phyloP scores from a whole-genome alignment of 2,113 vertebrate genomes.

The Chaetops frenatus region DNA sequence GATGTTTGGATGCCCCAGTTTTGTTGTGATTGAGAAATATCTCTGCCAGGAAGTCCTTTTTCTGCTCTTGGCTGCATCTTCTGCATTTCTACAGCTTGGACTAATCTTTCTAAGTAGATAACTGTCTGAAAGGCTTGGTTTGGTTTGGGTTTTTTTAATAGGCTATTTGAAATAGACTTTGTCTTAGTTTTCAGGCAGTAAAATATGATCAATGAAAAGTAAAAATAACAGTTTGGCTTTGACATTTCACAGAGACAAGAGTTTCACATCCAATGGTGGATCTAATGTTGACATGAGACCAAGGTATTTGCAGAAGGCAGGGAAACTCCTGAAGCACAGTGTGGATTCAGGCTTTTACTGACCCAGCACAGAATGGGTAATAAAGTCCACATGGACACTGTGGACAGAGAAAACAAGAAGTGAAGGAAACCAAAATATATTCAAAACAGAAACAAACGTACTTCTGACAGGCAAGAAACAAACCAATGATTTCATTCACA shows the following conservation, averaged over 20 bases:
- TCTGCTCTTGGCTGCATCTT: not conserved
- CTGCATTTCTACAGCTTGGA: not conserved
- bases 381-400: not conserved
- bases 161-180: not conserved
- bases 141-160: not conserved
- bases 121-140: not conserved
- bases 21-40: not conserved
- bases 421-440: not conserved
- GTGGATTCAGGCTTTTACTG: not conserved
- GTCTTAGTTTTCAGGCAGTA: not conserved
- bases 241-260: not conserved
- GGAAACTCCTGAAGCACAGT: not conserved
- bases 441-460: not conserved
- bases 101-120: not conserved
- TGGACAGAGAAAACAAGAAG: not conserved
- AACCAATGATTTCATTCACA: not conserved
- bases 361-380: not conserved
- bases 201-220: not conserved
- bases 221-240: not conserved
- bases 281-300: not conserved
- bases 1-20: not conserved
- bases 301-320: not conserved
- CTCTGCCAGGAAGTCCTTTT: not conserved
- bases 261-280: not conserved
- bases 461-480: not conserved